A percentile compares a stretch with the other conserved stretches of the same genome.
Conservation (phyloP, 2,797 vertebrate species). For the Cheirogaleus major region DNA sequence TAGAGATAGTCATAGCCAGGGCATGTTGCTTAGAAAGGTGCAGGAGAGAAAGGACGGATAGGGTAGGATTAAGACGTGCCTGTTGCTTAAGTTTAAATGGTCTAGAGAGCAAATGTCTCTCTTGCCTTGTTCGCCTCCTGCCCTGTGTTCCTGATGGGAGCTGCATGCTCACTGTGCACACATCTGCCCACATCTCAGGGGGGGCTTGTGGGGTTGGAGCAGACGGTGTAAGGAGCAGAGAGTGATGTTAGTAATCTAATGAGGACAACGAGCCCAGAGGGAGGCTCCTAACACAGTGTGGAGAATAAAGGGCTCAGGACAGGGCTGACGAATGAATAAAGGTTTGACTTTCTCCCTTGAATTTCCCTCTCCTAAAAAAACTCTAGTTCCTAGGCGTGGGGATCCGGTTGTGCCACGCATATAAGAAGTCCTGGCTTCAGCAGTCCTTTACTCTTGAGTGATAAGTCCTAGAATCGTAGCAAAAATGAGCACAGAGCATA, state of each 20-base stretch:
- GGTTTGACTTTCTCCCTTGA: background rate
- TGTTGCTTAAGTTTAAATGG: background rate
- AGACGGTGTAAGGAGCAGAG: background rate
- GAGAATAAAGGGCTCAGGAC: background rate
- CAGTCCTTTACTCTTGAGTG: background rate
- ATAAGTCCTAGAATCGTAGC: background rate
- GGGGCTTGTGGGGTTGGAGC: background rate
- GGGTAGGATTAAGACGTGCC: background rate
- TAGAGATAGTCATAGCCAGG: background rate
- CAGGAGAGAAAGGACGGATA: background rate
- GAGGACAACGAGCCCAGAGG: background rate
- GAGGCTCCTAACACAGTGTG: background rate
- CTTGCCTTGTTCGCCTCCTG: background rate
- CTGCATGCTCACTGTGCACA: rapidly evolving
- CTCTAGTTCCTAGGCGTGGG: background rate
- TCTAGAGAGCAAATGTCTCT: background rate
- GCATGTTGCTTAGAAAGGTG: background rate
- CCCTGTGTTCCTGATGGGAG: background rate
- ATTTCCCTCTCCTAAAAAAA: background rate
- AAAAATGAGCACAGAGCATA: background rate
- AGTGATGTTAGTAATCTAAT: background rate
- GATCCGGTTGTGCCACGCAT: background rate
- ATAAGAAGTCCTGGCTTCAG: background rate
- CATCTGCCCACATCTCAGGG: rapidly evolving
- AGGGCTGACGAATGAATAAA: background rate